These are phyloP conservation scores for Alces alces DNA, from an alignment of 2,113 vertebrate species.

Conservation along the genomic window DNA sequence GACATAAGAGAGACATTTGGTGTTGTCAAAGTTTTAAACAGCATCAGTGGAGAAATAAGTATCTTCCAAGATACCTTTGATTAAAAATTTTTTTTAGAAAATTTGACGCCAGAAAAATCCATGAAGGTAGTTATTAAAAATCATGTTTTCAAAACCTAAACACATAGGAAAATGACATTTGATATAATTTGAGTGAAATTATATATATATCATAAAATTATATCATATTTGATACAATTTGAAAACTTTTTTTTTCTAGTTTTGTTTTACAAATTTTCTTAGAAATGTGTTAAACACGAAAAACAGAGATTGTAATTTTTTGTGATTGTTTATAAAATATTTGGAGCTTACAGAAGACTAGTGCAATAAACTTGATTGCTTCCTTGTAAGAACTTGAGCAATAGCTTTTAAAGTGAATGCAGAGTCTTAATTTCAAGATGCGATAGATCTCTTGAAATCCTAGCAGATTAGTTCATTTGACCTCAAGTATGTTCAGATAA, in stretches of 20 bases:
- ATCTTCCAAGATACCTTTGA: conserved; percentile 15
- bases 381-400: conserved; percentile 1
- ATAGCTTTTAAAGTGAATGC: neutral
- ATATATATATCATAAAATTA: neutral
- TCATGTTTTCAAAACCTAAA: neutral
- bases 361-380: neutral
- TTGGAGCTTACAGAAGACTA: neutral
- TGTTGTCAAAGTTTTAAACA: neutral
- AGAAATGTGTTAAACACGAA: neutral
- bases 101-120: neutral
- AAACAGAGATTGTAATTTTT: neutral
- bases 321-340: conserved; percentile 10
- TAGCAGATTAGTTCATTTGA: neutral
- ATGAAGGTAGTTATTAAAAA: conserved; percentile 28
- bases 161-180: neutral
- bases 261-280: conserved; percentile 13
- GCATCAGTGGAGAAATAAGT: neutral
- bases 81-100: neutral
- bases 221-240: neutral
- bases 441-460: neutral
- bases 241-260: neutral
- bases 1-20: neutral
- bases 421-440: conserved; percentile 21
- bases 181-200: conserved; percentile 10
- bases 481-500: neutral